A percentile compares a stretch with the other conserved stretches of the same genome.
Conservation (phyloP, 2,888 invertebrate genomes). For the Neria commutata region DNA sequence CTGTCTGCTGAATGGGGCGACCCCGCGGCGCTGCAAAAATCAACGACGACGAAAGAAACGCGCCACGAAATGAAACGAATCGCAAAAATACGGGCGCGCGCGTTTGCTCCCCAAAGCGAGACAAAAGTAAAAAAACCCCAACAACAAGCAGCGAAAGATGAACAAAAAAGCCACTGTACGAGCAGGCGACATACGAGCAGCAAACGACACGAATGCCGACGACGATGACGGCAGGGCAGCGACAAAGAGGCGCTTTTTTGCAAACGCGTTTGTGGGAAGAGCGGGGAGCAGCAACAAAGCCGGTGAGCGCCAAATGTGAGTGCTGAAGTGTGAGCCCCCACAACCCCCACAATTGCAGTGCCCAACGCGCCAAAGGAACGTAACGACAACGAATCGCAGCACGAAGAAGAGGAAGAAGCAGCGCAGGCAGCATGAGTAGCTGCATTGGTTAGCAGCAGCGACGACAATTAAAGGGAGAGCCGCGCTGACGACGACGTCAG, state of each 20-base stretch:
- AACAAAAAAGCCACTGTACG: not conserved
- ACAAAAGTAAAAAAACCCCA: not conserved
- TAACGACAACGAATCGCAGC: no score
- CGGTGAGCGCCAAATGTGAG: no score
- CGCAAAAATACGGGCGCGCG: conserved; percentile 1
- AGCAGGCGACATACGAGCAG: not conserved
- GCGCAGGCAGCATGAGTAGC: no score
- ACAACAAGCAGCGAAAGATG: not conserved
- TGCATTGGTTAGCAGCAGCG: no score
- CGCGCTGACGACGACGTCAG: no score
- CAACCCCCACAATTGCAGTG: no score
- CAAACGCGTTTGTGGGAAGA: not conserved
- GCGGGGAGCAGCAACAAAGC: no score
- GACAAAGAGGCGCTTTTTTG: not conserved
- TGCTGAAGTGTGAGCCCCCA: no score
- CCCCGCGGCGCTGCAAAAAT: no score
- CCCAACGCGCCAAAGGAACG: no score
- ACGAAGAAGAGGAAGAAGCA: no score
- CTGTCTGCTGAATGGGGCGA: not conserved
- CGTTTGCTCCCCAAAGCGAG: conserved; percentile 28
- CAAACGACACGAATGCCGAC: not conserved
- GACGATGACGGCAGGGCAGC: not conserved
- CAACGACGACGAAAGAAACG: conserved; percentile 40
- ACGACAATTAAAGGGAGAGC: no score
- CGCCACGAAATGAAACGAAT: conserved; percentile 19